These are phyloP conservation scores for Denticeps clupeoides DNA, from an alignment of 2,797 vertebrate genomes.

Conservation along the genomic window DNA sequence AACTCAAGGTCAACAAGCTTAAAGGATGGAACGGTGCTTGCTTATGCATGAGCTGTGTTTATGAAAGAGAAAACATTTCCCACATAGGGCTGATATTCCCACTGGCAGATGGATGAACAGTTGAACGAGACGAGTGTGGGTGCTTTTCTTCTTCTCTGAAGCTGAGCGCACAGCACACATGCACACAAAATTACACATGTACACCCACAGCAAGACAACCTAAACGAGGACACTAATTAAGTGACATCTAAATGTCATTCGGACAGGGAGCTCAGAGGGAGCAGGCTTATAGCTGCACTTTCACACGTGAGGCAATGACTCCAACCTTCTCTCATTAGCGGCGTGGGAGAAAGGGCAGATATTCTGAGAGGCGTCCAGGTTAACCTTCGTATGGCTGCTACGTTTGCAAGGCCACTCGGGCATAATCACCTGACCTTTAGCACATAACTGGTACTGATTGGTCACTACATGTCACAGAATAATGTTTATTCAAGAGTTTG, in stretches of 20 bases:
- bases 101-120: not conserved
- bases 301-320: too few relatives aligned
- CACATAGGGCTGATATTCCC: not conserved
- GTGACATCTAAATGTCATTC: slow-evolving; percentile 27
- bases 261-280: slow-evolving; percentile 6
- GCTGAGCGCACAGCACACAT: not conserved
- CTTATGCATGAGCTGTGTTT: slow-evolving; percentile 20
- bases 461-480: too few relatives aligned
- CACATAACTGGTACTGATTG: too few relatives aligned
- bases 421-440: too few relatives aligned
- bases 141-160: not conserved
- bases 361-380: not conserved
- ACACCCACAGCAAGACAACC: slow-evolving; percentile 4
- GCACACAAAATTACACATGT: not conserved
- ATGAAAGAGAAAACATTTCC: not conserved
- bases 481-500: too few relatives aligned
- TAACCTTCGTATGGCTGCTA: not conserved
- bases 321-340: slow-evolving; percentile 14
- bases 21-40: too few relatives aligned
- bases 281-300: slow-evolving; percentile 7
- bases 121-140: not conserved
- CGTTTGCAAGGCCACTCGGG: too few relatives aligned
- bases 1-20: too few relatives aligned
- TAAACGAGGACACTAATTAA: slow-evolving; percentile 17
- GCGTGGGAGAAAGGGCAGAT: slow-evolving; percentile 9